Evolutionary conservation across 2,797 vertebrate species (phyloP).

Genomic region (Eulemur coronatus): DNA sequence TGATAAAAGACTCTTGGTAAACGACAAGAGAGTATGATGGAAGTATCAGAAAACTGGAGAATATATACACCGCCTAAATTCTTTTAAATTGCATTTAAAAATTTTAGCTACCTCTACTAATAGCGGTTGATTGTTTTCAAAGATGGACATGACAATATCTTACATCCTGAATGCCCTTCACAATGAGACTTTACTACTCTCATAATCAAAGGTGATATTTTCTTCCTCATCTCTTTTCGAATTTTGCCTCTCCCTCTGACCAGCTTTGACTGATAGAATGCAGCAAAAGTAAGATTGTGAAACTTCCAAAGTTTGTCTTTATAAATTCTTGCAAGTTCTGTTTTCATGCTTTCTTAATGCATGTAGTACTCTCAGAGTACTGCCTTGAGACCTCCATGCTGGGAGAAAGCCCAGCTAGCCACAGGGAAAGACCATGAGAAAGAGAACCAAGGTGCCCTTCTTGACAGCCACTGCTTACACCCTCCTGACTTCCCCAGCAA

Average conservation of each 20-base stretch:
- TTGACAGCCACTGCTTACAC: not conserved
- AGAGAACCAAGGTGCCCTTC: not conserved
- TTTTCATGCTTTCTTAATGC: not conserved
- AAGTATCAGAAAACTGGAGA: not conserved
- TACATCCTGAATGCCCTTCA: not conserved
- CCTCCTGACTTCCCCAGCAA: not conserved
- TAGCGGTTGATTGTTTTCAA: not conserved
- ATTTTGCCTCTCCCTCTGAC: not conserved
- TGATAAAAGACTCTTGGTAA: not conserved
- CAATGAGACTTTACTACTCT: not conserved
- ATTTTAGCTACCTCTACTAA: not conserved
- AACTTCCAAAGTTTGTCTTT: not conserved
- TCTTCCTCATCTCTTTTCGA: not conserved
- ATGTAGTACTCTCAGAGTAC: not conserved
- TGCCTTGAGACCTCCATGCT: not conserved
- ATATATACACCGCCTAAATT: not conserved
- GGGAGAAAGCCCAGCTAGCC: not conserved
- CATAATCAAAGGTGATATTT: not conserved
- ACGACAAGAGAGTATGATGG: not conserved
- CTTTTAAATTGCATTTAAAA: not conserved
- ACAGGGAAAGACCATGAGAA: accelerated
- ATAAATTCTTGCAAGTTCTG: not conserved
- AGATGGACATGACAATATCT: not conserved
- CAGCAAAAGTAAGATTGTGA: not conserved
- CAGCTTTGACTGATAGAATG: not conserved